Evolutionary conservation across 2,797 vertebrate genomes (phyloP), one percentile per base, ranked within the genome.

Genomic region (Threskiornis aethiopicus): DNA sequence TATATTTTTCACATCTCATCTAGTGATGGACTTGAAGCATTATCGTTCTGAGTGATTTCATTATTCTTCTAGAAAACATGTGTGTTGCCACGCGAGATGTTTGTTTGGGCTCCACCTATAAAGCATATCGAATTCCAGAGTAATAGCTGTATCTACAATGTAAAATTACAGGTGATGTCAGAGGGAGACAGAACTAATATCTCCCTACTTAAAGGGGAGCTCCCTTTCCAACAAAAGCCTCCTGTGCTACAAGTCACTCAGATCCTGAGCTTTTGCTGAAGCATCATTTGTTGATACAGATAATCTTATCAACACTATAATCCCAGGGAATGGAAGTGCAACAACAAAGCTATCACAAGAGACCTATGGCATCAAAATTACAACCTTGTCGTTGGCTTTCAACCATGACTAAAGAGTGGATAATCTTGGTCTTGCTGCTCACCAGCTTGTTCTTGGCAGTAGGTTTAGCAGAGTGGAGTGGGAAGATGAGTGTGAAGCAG

Each of bases 21-120:
- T 62, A 73, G 29, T 11, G 16, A 89, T 25, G 37, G 66, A 79
- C 10, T 76, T 55, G n/a, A 76, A 84, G 31, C 2, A 0, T 18
- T 79, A 26, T 11, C 47, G 16, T 52, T 88, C 33, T 42, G 39
- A 72, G 55, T 61, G n/a, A 82, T 51, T 75, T 88, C 37, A 51
- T 41, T 88, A 22, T 41, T 95, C 29, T 58, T 46, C 41, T 4
- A 79, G 35, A 76, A 11, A 51, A 59, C 47, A 73, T 55, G 42
- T 55, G 22, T 67, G 87, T 92, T 92, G 86, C 77, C 44, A 73
- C 1, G 6, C 0, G 1, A 94, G 52, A 77, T 86, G 61, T 88
- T 93, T 94, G 72, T 84, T 90, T 89, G 88, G 84, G 57, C 87
- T 96, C 91, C 95, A 57, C 96, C 96, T 91, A 51, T 16, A 78